Evolutionary conservation across 2,888 invertebrate species (phyloP).

Genomic region (Dendrolimus pini): DNA sequence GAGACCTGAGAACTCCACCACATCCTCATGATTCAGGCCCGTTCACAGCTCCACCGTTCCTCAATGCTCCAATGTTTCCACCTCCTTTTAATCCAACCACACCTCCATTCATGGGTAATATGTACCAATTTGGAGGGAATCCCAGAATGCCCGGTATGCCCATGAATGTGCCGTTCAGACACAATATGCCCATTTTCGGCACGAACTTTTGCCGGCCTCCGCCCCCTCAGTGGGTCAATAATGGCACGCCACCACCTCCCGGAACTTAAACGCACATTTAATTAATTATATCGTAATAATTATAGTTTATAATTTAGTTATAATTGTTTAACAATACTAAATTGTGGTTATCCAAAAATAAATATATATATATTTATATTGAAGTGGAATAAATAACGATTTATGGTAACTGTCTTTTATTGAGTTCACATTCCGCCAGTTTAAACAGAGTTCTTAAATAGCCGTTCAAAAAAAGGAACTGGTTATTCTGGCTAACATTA

Average conservation of each 20-base stretch:
- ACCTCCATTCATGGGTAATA: slow-evolving; percentile 25
- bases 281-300: slow-evolving; percentile 10
- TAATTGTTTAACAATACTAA: slow-evolving; percentile 55
- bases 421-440: too few species aligned
- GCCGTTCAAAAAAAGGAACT: too few species aligned
- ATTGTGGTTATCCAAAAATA: slow-evolving; percentile 67
- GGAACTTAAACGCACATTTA: slow-evolving; percentile 46
- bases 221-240: slow-evolving; percentile 46
- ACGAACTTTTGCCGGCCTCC: slow-evolving; percentile 35
- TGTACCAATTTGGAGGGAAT: slow-evolving; percentile 42
- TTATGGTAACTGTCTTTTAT: slow-evolving; percentile 30
- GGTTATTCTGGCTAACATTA: too few species aligned
- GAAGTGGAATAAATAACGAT: slow-evolving; percentile 49
- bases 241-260: slow-evolving; percentile 56
- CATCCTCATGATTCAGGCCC: slow-evolving; percentile 26
- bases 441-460: too few species aligned
- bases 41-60: slow-evolving; percentile 29
- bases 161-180: slow-evolving; percentile 33
- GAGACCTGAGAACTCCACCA: slow-evolving; percentile 34
- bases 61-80: slow-evolving; percentile 36
- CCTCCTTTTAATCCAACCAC: slow-evolving; percentile 28
- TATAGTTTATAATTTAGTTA: slow-evolving; percentile 19
- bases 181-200: slow-evolving; percentile 39
- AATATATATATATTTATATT: slow-evolving; percentile 69
- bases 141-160: slow-evolving; percentile 32